Percentiles rank a stretch among this genome's conserved stretches.
Evolutionary conservation across 2,888 invertebrate species (phyloP).

Genomic region (Nematopogon swammerdamellus): DNA sequence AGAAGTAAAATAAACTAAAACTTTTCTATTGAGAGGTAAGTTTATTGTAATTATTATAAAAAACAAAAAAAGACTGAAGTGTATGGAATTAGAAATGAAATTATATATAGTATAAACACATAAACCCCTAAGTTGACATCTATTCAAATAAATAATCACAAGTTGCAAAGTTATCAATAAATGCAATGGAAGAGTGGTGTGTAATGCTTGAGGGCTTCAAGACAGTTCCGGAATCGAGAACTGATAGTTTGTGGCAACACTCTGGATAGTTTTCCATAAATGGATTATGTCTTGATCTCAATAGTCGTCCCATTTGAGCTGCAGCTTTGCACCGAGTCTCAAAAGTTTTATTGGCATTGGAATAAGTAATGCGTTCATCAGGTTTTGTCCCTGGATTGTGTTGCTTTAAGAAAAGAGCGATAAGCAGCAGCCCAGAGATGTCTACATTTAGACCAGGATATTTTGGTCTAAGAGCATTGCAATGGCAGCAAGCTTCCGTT

Average conservation of each 20-base stretch:
- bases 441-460: constrained; percentile 53
- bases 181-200: too few species aligned
- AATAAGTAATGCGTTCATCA: constrained; percentile 25
- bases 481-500: constrained; percentile 49
- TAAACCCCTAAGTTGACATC: too few species aligned
- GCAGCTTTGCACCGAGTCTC: constrained; percentile 34
- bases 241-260: constrained; percentile 16
- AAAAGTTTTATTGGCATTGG: constrained; percentile 28
- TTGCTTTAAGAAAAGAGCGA: constrained; percentile 57
- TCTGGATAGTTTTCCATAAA: constrained; percentile 40
- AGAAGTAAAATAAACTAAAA: constrained; percentile 4
- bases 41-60: too few species aligned
- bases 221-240: background rate
- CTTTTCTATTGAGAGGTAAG: too few species aligned
- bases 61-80: too few species aligned
- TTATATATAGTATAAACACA: too few species aligned
- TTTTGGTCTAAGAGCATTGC: constrained; percentile 54
- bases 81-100: too few species aligned
- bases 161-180: too few species aligned
- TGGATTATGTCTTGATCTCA: constrained; percentile 56
- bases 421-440: constrained; percentile 49
- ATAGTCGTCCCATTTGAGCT: constrained; percentile 30
- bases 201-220: background rate
- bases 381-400: constrained; percentile 32
- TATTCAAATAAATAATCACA: too few species aligned